phyloP scores from a whole-genome alignment of 2,113 vertebrate species.

The Fulmarus glacialis region DNA sequence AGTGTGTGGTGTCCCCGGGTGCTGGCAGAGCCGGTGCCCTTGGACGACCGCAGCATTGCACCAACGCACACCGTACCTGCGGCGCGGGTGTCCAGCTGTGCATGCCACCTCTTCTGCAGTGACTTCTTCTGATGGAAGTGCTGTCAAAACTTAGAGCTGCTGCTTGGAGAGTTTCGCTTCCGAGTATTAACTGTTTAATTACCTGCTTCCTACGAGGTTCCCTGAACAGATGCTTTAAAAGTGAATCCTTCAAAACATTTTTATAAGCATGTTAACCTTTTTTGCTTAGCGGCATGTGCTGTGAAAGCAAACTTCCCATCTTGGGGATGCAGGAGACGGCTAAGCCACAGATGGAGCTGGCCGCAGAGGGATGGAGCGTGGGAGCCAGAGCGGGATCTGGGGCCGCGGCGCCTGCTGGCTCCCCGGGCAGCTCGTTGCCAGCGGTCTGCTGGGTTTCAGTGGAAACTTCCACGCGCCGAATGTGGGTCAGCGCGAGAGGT shows the following conservation, averaged over 20 bases:
- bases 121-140: not conserved
- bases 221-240: not conserved
- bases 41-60: rapidly evolving
- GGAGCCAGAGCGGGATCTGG: not conserved
- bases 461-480: not conserved
- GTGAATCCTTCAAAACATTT: not conserved
- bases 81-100: not conserved
- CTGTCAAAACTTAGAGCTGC: not conserved
- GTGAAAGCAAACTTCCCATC: rapidly evolving
- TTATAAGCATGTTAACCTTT: no score
- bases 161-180: not conserved
- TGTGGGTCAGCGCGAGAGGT: not conserved
- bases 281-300: rapidly evolving
- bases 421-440: rapidly evolving
- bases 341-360: rapidly evolving
- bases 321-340: not conserved
- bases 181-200: not conserved
- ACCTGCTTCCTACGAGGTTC: not conserved
- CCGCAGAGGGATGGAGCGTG: rapidly evolving
- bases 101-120: not conserved
- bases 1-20: no score
- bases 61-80: rapidly evolving
- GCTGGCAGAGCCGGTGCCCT: not conserved
- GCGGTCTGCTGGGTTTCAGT: not conserved
- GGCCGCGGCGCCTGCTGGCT: rapidly evolving